Percentiles rank a stretch among this genome's conserved stretches.
phyloP scores from a whole-genome alignment of 1,140 invertebrate genomes.

The Aricia agestis region DNA sequence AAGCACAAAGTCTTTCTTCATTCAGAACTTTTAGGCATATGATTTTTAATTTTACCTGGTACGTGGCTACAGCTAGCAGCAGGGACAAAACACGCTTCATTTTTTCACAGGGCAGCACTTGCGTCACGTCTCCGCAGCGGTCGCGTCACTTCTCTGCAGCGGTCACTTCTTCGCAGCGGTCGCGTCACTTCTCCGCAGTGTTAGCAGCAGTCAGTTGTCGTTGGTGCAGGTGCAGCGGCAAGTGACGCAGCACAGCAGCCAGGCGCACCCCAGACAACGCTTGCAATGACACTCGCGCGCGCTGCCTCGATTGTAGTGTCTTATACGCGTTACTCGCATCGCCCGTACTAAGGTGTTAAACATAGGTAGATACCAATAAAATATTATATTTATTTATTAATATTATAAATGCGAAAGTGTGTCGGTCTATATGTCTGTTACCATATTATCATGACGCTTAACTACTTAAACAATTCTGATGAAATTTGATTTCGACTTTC shows the following conservation, averaged over 20 bases:
- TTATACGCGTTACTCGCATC: constrained; percentile 42
- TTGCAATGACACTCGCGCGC: constrained; percentile 45
- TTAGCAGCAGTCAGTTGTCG: background rate
- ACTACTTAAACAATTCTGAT: too few relatives aligned
- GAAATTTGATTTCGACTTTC: too few relatives aligned
- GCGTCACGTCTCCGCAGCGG: background rate
- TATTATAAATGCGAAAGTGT: too few relatives aligned
- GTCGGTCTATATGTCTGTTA: too few relatives aligned
- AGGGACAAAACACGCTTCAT: background rate
- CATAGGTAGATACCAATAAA: too few relatives aligned
- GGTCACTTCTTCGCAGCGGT: background rate
- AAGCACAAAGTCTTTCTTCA: too few relatives aligned
- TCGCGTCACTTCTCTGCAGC: background rate
- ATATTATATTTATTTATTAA: too few relatives aligned
- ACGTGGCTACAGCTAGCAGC: background rate
- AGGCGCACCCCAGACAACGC: constrained; percentile 37
- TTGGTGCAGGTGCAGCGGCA: constrained; percentile 40
- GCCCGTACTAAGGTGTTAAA: background rate
- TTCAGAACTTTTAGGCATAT: too few relatives aligned
- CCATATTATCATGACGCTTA: too few relatives aligned
- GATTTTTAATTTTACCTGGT: too few relatives aligned
- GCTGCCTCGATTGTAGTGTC: constrained; percentile 17
- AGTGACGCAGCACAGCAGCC: constrained; percentile 41
- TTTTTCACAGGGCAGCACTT: background rate
- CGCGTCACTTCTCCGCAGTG: background rate